Evolutionary conservation across 2,888 invertebrate genomes (phyloP), one percentile per base, ranked within the genome.

Genomic region (Phasia obesa): DNA sequence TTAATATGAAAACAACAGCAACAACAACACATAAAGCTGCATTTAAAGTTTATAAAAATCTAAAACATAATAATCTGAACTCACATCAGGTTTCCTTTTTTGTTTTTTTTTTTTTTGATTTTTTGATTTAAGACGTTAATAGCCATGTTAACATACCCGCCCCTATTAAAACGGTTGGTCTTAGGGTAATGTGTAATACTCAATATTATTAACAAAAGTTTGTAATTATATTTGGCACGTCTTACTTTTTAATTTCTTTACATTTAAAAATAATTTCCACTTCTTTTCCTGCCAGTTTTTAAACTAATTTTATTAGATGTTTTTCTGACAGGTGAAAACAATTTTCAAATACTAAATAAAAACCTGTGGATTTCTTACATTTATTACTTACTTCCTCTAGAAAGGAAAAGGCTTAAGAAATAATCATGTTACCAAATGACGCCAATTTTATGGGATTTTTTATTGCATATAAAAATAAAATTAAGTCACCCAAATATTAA

Each of bases 41-140:
- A 55, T 17, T 27, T 19, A 31, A 23, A 31, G 25, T 13, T 42
- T 23, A 31, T 35, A 55, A 62, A 4, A 49, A 57, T 15, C 5
- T 51, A 15, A n/a, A 73, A 25, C 44, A 60, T 27, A 67, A 69
- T 76, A 69, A 81, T 84, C 59, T 87, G 83, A 69, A 79, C 60
- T 27, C 69, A 70, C 87, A 88, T 87, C 83, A 85, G 84, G 86
- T 87, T 88, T 88, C 88, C 88, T 89, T 88, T 87, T n/a, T n/a
- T n/a, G n/a, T n/a, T n/a, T n/a, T n/a, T n/a, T n/a, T n/a, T n/a
- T n/a, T n/a, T n/a, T n/a, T n/a, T n/a, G n/a, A n/a, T n/a, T n/a
- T 64, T 89, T 87, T 87, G 88, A 86, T 53, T 79, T 55, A 7
- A 60, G 25, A 62, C 27, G 25, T 69, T 76, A 57, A 75, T 62